phyloP scores from a whole-genome alignment of 1,140 invertebrate species.

The Procambarus clarkii region DNA sequence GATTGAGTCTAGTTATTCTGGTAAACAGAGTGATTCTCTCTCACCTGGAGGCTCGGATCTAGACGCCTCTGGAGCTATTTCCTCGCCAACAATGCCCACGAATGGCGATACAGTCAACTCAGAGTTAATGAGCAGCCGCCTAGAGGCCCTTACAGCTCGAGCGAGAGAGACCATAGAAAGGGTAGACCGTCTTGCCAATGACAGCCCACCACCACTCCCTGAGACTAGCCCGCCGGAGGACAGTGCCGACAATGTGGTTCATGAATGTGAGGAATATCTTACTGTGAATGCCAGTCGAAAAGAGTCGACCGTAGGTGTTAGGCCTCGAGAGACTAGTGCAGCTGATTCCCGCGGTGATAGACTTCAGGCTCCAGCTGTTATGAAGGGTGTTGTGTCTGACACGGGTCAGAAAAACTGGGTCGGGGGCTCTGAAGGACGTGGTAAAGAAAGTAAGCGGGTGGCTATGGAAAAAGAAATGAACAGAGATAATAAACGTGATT shows the following conservation, averaged over 20 bases:
- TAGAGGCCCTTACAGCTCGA: conserved; percentile 81
- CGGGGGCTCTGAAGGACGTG: conserved; percentile 72
- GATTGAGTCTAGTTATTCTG: conserved; percentile 26
- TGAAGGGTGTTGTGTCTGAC: conserved; percentile 42
- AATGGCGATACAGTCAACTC: neutral
- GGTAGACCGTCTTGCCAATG: conserved; percentile 77
- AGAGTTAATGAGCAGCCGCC: conserved; percentile 68
- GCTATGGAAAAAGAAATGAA: conserved; percentile 71
- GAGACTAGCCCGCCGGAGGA: conserved; percentile 54
- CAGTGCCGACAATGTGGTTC: conserved; percentile 57
- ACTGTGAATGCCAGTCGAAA: conserved; percentile 43
- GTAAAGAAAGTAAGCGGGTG: conserved; percentile 71
- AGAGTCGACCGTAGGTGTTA: neutral
- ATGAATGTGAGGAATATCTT: conserved; percentile 65
- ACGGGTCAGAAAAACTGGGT: conserved; percentile 72
- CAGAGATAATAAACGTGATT: conserved; percentile 45
- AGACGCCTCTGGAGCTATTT: conserved; percentile 12
- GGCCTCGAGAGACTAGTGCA: conserved; percentile 35
- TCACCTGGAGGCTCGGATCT: conserved; percentile 24
- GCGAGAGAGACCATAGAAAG: conserved; percentile 83
- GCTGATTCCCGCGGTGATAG: conserved; percentile 24
- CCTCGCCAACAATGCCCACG: conserved; percentile 1
- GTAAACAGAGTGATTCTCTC: conserved; percentile 31
- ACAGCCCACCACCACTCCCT: conserved; percentile 46
- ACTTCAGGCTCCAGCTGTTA: conserved; percentile 26